Evolutionary conservation across 2,888 invertebrate genomes (phyloP).

Genomic region (Caenorhabditis panamensis): DNA sequence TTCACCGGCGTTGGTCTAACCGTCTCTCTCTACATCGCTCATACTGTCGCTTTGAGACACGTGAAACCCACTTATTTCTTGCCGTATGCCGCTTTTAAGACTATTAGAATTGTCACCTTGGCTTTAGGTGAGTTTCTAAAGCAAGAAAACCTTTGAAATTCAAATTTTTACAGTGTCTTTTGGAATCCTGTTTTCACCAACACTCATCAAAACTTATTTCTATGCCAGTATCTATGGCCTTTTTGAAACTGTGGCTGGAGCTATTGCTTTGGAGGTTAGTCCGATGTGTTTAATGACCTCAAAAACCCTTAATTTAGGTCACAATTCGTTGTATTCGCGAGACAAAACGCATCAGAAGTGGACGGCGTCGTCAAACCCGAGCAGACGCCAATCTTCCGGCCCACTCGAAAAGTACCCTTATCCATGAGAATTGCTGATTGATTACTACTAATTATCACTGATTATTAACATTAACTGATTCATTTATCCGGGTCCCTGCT

Average conservation of each 20-base stretch:
- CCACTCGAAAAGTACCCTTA: conserved; percentile 50
- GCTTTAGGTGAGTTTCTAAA: conserved; percentile 48
- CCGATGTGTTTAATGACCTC: no score
- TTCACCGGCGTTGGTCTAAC: conserved; percentile 58
- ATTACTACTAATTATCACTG: not conserved
- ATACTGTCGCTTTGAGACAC: conserved; percentile 56
- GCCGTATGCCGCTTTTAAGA: conserved; percentile 61
- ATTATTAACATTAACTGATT: not conserved
- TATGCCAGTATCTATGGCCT: conserved; percentile 69
- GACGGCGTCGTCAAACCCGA: conserved; percentile 54
- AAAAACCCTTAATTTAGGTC: conserved; percentile 27
- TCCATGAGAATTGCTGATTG: conserved; percentile 40
- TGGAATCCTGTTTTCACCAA: conserved; percentile 65
- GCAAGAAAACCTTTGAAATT: not conserved
- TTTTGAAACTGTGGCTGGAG: conserved; percentile 66
- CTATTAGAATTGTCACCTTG: conserved; percentile 42
- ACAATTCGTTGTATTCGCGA: conserved; percentile 58
- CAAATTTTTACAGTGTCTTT: conserved; percentile 63
- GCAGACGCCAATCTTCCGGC: conserved; percentile 46
- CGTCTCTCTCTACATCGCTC: conserved; percentile 61
- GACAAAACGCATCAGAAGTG: conserved; percentile 52
- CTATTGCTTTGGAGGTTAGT: conserved; percentile 63
- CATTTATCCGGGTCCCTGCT: conserved; percentile 24
- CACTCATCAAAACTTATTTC: conserved; percentile 67
- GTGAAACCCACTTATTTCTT: conserved; percentile 58